Base-by-base conservation (phyloP, 2,797 vertebrate genomes). In the Cichlasoma orientale region DNA sequence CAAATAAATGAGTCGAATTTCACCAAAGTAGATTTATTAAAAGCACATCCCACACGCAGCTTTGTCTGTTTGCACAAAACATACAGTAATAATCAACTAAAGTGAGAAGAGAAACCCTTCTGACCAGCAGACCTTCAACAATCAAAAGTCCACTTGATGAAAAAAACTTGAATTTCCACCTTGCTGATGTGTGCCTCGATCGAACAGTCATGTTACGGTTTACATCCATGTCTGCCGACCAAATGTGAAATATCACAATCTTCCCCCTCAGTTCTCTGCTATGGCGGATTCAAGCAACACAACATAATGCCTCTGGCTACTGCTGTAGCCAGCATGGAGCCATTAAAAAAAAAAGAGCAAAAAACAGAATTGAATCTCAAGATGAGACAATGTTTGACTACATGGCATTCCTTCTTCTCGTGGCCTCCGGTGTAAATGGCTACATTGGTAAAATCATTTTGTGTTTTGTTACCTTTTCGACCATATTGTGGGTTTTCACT, bases 381-480 rank as follows among this genome's bases (percentile, higher is more conserved):
- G 41, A 86, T 58, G n/a, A 70, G 53, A 63, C 8, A 44, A 56
- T 21, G 44, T 47, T 14, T 52, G 55, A 69, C 2, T 2, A 38
- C 61, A 70, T 75, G n/a, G 18, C 41, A 82, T 9, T 21, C 44
- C 54, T 33, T 79, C 41, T 72, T 63, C 41, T 50, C 21, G 3
- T 21, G 33, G 52, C 47, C 53, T 78, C 58, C 55, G 31, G 29
- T 77, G 77, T 59, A 19, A 33, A 68, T 52, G 13, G 72, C 7
- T 61, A 31, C 23, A 70, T 54, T 7, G 19, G 33, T 56, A 74
- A 71, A 77, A 79, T 74, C 58, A 82, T 59, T 72, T 59, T 9
- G 18, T 44, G 63, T 59, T 74, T 47, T 72, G 82, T 80, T 66
- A 72, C 47, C 50, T 31, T 50, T 68, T 68, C 63, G 75, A 76